Evolutionary conservation across 2,888 invertebrate species (phyloP), one percentile per base, ranked within the genome.

Genomic region (Stomorhina lunata): DNA sequence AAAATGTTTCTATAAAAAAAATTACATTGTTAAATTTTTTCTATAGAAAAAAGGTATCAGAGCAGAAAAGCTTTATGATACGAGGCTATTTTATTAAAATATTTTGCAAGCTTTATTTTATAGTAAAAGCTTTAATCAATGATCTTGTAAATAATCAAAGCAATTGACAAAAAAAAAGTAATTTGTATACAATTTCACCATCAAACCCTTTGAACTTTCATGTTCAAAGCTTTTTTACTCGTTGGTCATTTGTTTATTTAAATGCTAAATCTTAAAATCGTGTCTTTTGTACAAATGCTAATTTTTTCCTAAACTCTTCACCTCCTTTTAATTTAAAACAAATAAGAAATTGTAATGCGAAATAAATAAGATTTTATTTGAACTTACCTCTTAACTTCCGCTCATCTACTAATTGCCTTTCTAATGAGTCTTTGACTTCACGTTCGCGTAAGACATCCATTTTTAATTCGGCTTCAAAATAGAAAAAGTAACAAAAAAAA

Each of bases 401-500:
- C 92, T 98, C 98, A 90, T 98, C 98, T 86, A 95, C 93, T 84
- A 98, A 94, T 92, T 98, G 98, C 92, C 98, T 95, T 92, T 98
- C 98, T 89, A 98, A 92, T 89, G 96, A 97, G 92, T 98, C 98
- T 92, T 98, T 96, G 83, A 97, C 95, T 93, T 98, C 98, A 88
- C 97, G 93, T 92, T 98, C 98, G 88, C 97, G 93, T 85, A 98
- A 93, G 84, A 98, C 95, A 92, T 98, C 98, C 96, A 98, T 97
- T 92, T 98, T 98, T 87, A 98, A 93, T 93, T 98, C 98, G 90
- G 98, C 98, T 98, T 25, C 34, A 71, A 43, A 65, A 12, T 37
- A 55, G 76, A 69, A 43, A 50, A 29, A 65, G 77, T 71, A 76
- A 22, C 57, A 50, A 72, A 65, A 48, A 10, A 61, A 32, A 57